phyloP scores from a whole-genome alignment of 2,113 vertebrate genomes.

The Apteryx owenii region DNA sequence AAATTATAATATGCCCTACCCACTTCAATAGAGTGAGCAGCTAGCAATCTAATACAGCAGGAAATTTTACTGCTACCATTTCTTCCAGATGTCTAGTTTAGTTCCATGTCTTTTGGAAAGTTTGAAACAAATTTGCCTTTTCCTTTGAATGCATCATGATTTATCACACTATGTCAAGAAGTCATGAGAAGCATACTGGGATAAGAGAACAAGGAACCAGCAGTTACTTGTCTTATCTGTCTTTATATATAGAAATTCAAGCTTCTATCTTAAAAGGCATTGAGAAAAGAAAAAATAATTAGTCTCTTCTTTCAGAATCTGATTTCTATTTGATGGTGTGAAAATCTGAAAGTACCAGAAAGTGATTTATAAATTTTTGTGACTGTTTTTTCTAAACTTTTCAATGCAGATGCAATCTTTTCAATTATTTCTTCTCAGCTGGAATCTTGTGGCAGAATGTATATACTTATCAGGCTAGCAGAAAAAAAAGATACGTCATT shows the following conservation, averaged over 20 bases:
- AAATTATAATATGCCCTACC: neutral
- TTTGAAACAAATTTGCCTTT: neutral
- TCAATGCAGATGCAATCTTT: neutral
- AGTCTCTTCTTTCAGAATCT: neutral
- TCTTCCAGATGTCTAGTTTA: neutral
- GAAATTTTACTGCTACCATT: neutral
- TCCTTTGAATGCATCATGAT: neutral
- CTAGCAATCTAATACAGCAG: neutral
- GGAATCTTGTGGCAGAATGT: neutral
- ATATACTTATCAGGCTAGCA: neutral
- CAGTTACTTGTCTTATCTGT: neutral
- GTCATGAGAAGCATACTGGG: neutral
- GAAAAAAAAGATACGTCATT: neutral
- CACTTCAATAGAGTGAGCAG: neutral
- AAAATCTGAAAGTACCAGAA: neutral
- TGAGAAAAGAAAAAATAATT: neutral
- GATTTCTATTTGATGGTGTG: neutral
- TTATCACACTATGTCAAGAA: neutral
- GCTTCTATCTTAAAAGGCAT: neutral
- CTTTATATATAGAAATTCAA: neutral
- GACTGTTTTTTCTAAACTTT: neutral
- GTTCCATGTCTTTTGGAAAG: neutral
- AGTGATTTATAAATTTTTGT: neutral
- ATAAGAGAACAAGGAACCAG: neutral
- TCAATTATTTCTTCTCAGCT: neutral